Base-by-base conservation (phyloP, 2,113 vertebrate species). In the Nerophis ophidion region DNA sequence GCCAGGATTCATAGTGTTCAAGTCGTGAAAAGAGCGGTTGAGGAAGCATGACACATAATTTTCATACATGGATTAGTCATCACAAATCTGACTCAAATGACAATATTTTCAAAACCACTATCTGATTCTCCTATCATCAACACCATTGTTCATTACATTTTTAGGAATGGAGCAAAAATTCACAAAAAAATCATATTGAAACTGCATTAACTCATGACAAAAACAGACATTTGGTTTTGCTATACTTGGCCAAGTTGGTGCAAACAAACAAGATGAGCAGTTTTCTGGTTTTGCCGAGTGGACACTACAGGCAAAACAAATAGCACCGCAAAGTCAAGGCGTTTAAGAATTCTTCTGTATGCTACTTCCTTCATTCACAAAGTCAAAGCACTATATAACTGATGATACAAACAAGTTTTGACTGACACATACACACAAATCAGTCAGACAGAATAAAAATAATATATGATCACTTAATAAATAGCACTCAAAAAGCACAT, bases 241-340 rank as follows among this genome's bases (percentile, higher is more conserved):
- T 49, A 8, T 8, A 55, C 5, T 40, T 35, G 13, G 15, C 33
- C 7, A 58, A 10, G 13, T 34, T 35, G 66, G 17, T 48, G 65
- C 35, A 69, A 61, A 63, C 36, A 47, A 60, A 65, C 17, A 42
- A 44, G 56, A 35, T 8, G 17, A 51, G 34, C 60, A 61, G 45
- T 26, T 56, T 35, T 9, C 40, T 70, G 34, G 47, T 48, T 26
- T 3, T 44, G 51, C 57, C 70, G 47, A 76, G 48, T 33, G 59
- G 55, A 61, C 63, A 26, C 26, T 26, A 26, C 26, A 63, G 34
- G 57, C 61, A 17, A 57, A 33, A 70, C 6, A 16, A 65, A 74
- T 33, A 38, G 36, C n/a, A 33, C n/a, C 47, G 34, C 42, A 66
- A 66, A 58, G 51, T 63, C 17, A 66, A 8, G 53, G 47, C 7